Evolutionary conservation across 1,140 invertebrate species (phyloP).

Genomic region (Anastrepha ludens): DNA sequence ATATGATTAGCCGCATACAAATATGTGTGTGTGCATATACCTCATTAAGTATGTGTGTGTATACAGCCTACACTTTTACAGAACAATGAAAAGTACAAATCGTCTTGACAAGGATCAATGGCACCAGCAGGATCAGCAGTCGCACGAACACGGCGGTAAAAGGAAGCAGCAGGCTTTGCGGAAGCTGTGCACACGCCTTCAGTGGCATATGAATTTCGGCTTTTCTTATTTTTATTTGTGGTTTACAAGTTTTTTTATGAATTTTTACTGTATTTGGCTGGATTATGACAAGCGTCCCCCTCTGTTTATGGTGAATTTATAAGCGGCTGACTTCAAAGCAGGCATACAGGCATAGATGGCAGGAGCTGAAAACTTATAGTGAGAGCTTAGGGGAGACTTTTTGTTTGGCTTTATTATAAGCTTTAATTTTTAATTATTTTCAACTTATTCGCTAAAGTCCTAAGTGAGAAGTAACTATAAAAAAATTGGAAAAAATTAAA

Average conservation of each 20-base stretch:
- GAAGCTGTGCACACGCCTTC: constrained; percentile 32
- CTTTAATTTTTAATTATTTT: neutral
- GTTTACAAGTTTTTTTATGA: neutral
- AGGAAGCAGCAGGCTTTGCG: constrained; percentile 19
- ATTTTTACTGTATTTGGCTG: neutral
- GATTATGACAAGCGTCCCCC: constrained; percentile 48
- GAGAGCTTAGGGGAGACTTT: neutral
- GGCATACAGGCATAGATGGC: neutral
- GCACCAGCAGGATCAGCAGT: constrained; percentile 25
- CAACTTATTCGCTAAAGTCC: neutral
- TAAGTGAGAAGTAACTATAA: neutral
- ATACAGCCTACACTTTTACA: neutral
- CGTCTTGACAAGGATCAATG: constrained; percentile 21
- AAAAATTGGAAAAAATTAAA: neutral
- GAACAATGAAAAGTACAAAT: constrained; percentile 24
- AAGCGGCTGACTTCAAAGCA: constrained; percentile 14
- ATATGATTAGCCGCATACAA: constrained; percentile 23
- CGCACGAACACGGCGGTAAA: neutral
- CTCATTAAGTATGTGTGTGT: neutral
- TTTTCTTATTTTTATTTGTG: neutral
- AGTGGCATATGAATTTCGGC: constrained; percentile 4
- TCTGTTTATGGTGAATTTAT: constrained; percentile 1
- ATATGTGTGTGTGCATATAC: neutral
- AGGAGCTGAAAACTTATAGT: constrained; percentile 19
- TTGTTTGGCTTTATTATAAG: neutral